phyloP scores from a whole-genome alignment of 2,797 vertebrate genomes.

The Clamator glandarius region DNA sequence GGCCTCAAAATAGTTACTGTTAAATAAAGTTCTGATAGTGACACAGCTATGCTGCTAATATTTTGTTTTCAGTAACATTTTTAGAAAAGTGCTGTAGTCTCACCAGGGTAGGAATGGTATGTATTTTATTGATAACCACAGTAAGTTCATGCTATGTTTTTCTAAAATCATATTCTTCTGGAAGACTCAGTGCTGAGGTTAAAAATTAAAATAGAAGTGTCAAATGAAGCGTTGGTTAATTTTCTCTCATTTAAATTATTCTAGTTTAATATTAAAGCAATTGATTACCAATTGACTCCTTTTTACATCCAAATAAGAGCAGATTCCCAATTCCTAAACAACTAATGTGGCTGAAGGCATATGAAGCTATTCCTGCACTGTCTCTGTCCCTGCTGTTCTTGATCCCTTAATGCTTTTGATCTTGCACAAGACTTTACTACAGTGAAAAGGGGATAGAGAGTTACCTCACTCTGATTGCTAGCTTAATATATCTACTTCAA shows the following conservation, averaged over 20 bases:
- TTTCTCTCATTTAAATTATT: not conserved
- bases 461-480: not conserved
- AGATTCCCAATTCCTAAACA: not conserved
- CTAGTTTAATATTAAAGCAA: not conserved
- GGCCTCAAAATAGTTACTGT: not conserved
- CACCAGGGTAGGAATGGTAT: not conserved
- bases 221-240: not conserved
- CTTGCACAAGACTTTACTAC: not conserved
- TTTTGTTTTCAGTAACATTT: not conserved
- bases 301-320: not conserved
- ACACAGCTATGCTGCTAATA: not conserved
- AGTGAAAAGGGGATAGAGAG: not conserved
- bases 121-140: not conserved
- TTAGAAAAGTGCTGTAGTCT: not conserved
- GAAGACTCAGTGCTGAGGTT: rapidly evolving
- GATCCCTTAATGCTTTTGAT: not conserved
- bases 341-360: not conserved
- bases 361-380: not conserved
- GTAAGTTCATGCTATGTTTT: not conserved
- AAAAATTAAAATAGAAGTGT: not conserved
- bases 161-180: not conserved
- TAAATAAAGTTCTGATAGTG: not conserved
- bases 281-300: not conserved
- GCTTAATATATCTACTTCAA: not conserved
- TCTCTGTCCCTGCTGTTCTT: not conserved